Evolutionary conservation across 2,113 vertebrate species (phyloP), one percentile per base, ranked within the genome.

Genomic region (Alosa alosa): DNA sequence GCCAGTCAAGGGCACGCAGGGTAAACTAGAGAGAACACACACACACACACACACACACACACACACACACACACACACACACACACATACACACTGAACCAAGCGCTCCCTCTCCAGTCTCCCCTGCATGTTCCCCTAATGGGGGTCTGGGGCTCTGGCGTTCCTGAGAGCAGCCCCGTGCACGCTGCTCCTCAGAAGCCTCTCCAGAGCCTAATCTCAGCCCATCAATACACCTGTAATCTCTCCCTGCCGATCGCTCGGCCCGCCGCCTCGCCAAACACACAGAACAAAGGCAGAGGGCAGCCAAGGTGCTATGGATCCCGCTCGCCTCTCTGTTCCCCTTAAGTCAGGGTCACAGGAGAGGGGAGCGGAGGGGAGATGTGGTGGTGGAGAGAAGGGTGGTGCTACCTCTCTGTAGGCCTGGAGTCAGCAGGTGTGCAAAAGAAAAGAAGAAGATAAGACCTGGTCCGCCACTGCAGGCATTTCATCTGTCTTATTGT

Each of bases 251-350:
- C 88, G 83, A 90, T 90, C 88, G 64, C 72, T 78, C 86, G 85
- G 81, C 83, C 68, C 22, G 81, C 84, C 84, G 85, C 81, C 18
- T 83, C 64, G 75, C 81, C 60, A 55, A 55, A 81, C 85, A 83
- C 85, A 75, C 55, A 86, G 88, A 91, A 92, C 90, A 91, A 91
- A 91, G 89, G 41, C 13, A 83, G 81, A 82, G 81, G 85, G 91
- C 93, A 93, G 91, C 92, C 90, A 91, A 85, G 93, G 85, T 90
- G 89, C 85, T 91, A 90, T 89, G 90, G 87, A 90, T 90, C 87
- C 90, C 64, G 25, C 68, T 82, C 78, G 7, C 60, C 82, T 81
- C 85, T 90, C 89, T 89, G 88, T 89, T 90, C 87, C 87, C 60
- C 68, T 88, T 88, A 90, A 89, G 86, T 86, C 89, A 83, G 89